These are phyloP conservation scores for Napeogenes sylphis DNA, from an alignment of 2,888 invertebrate genomes.

Conservation along the genomic window DNA sequence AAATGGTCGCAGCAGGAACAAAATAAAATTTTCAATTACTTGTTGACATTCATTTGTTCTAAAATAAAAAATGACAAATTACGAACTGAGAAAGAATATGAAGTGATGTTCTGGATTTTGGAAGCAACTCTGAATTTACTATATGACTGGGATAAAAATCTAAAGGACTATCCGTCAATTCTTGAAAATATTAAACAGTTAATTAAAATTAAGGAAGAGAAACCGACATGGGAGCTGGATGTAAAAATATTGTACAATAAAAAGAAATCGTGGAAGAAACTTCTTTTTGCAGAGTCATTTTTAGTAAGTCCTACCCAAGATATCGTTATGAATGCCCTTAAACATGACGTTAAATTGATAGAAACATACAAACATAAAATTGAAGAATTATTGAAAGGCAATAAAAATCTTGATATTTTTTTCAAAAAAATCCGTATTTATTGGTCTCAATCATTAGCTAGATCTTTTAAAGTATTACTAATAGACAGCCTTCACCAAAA, in stretches of 20 bases:
- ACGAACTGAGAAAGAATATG: conserved; percentile 36
- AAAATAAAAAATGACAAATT: conserved; percentile 37
- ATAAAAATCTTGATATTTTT: conserved; percentile 37
- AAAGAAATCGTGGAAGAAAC: conserved; percentile 51
- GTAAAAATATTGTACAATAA: conserved; percentile 44
- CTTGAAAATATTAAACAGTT: conserved; percentile 44
- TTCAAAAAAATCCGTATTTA: conserved; percentile 54
- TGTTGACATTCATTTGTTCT: conserved; percentile 37
- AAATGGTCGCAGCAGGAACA: conserved; percentile 42
- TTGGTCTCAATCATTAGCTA: conserved; percentile 48
- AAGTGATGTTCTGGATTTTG: conserved; percentile 32
- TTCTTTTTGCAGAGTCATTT: conserved; percentile 56
- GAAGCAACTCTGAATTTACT: conserved; percentile 40
- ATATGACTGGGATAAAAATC: conserved; percentile 50
- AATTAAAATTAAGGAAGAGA: conserved; percentile 38
- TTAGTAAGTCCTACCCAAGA: conserved; percentile 40
- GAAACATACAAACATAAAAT: conserved; percentile 38
- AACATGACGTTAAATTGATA: conserved; percentile 55
- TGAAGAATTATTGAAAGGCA: conserved; percentile 40
- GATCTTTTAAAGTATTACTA: conserved; percentile 42
- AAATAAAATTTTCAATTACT: conserved; percentile 48
- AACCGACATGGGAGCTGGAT: conserved; percentile 35
- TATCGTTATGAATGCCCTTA: conserved; percentile 54
- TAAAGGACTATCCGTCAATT: conserved; percentile 40
- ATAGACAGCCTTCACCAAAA: conserved; percentile 38